Evolutionary conservation across 2,888 invertebrate species (phyloP), one percentile per base, ranked within the genome.

Genomic region (Frankliniella intonsa): DNA sequence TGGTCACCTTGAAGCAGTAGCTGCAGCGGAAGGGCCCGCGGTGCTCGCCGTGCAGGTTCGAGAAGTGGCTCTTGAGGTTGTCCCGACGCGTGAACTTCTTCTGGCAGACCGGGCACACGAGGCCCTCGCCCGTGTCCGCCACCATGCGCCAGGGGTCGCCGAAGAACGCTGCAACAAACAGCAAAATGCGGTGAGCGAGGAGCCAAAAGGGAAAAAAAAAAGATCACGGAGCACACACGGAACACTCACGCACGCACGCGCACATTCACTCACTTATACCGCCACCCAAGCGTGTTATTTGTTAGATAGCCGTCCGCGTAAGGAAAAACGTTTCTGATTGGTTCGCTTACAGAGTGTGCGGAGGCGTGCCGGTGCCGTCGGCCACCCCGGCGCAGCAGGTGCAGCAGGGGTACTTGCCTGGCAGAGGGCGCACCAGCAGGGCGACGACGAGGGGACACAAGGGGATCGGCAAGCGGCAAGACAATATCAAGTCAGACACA

Each of bases 21-120:
- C 84, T 84, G 83, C 87, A 87, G 83, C 85, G 85, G 69, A 87
- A 87, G 27, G 86, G 86, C 80, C 85, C 85, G 82, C 86, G 86
- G 51, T 84, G 85, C 80, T 86, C 86, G 82, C 86, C 86, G 84
- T 87, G 87, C 55, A 86, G 84, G 82, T 87, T 87, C 82, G 86
- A 84, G 85, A 87, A 86, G 84, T 87, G 87, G 84, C 87, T 87
- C 84, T 86, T 85, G 80, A 87, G 85, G 83, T 87, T 87, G 79
- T 87, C 86, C 84, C 86, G 86, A 85, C 87, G 87, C 81, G 87
- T 86, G 84, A 87, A 87, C 81, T 86, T 85, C 85, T 87, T 87
- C 83, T 86, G 86, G 83, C 87, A 87, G 81, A 87, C 85, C 19
- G 87, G 87, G 83, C 87, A 87, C 8, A 76, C 69, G 22, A 76